These are phyloP conservation scores for Rhegmatorhina hoffmannsi DNA, from an alignment of 2,113 vertebrate genomes.

Conservation along the genomic window DNA sequence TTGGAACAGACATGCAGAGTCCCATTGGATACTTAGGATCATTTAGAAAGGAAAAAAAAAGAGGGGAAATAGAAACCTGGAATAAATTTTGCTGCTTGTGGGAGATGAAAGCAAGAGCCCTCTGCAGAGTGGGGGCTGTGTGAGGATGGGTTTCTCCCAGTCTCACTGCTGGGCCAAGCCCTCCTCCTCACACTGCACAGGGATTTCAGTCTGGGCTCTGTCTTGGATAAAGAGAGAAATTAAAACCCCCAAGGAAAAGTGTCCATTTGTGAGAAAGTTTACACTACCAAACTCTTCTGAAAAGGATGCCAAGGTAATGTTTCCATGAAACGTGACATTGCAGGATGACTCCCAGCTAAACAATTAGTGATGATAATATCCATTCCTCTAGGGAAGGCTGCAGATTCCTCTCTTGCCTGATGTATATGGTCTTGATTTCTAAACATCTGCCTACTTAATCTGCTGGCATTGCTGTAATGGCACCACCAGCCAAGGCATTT, in stretches of 20 bases:
- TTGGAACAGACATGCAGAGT: neutral
- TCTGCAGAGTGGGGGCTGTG: fast-evolving
- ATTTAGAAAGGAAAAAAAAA: neutral
- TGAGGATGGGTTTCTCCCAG: neutral
- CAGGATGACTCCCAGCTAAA: neutral
- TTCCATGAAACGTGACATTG: neutral
- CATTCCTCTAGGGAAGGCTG: neutral
- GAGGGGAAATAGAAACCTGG: neutral
- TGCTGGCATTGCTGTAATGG: neutral
- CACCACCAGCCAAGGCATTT: neutral
- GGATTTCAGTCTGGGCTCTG: neutral
- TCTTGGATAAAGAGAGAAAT: neutral
- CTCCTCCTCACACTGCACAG: neutral
- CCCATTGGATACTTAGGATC: neutral
- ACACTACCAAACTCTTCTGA: neutral
- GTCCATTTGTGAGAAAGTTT: neutral
- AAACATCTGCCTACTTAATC: neutral
- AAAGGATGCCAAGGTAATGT: neutral
- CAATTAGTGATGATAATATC: neutral
- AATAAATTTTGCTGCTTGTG: neutral
- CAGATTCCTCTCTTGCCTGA: neutral
- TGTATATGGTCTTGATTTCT: neutral
- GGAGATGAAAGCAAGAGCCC: neutral
- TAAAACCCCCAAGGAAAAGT: neutral
- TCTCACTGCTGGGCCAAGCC: neutral